Base-by-base conservation (phyloP, 37 sponge, comb jelly and placozoan genomes). In the Hexactinellida sp. region DNA sequence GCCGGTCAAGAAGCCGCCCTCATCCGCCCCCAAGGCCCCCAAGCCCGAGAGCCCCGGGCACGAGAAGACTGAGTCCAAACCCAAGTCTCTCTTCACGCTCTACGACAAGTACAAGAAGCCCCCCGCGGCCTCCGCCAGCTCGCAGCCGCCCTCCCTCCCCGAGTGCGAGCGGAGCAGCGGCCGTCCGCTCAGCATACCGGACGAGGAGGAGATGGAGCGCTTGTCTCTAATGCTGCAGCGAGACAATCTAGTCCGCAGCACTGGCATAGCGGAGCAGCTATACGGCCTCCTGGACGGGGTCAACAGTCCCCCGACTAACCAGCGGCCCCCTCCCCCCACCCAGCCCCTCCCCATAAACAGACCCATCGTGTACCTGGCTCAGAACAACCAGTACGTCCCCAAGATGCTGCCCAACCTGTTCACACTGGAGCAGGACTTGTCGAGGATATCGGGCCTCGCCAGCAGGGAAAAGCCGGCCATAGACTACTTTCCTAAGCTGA, bases 161-260 rank as follows among this genome's bases (percentile, higher is more conserved):
- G 76, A 63, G 30, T 3, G 30, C 3, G 76, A 63, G 76, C 25
- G 28, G 76, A 28, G 34, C 13, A 63, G 76, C 34, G 54, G 38
- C 0, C 54, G 41, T 9, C 93, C 93, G 24, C 37, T 87, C 36
- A 36, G 38, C 1, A 92, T 95, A 23, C 55, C 38, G 0, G 93
- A 95, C 9, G 93, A 91, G 41, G 97, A 94, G 37, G 98, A 97
- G 82, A 32, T 92, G 83, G 87, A 93, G 37, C 54, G 98, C 7
- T 89, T 94, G 38, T 89, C 95, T 36, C 91, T 86, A 0, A 84
- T 97, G 83, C 93, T 92, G 84, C 83, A 91, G 32, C 84, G 98
- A 38, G 98, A 97, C 37, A 88, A 84, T 34, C 91, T 97, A 5
- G 89, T 97, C 9, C 55, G 95, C 24, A 91, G 90, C 13, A 76